phyloP scores from a whole-genome alignment of 1,140 invertebrate species.

The Euura saliciscinereae region DNA sequence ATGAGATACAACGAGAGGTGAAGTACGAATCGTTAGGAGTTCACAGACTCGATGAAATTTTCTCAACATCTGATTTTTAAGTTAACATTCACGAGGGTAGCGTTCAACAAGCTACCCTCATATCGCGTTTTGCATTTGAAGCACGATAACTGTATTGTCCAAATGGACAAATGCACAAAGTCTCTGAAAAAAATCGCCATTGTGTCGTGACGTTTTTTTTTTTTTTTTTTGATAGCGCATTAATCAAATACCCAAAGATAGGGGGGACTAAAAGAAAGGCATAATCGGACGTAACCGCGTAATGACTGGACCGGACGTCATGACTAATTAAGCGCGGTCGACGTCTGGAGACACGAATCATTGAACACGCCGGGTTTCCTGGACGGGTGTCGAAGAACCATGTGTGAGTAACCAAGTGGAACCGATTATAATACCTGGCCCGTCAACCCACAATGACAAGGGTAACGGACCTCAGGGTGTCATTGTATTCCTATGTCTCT shows the following conservation, averaged over 20 bases:
- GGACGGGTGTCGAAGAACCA: constrained; percentile 1
- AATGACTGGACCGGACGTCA: background rate
- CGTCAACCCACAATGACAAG: background rate
- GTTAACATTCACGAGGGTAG: no score
- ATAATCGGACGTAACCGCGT: background rate
- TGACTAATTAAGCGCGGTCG: constrained; percentile 1
- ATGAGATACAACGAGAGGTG: background rate
- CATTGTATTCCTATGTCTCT: background rate
- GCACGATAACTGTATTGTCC: no score
- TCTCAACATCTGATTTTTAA: background rate
- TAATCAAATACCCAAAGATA: no score
- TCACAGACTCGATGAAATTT: background rate
- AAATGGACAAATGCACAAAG: no score
- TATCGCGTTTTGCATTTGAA: no score
- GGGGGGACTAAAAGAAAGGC: background rate
- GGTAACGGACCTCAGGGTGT: background rate
- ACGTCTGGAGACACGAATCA: constrained; percentile 3
- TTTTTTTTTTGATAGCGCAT: no score
- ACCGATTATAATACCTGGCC: constrained; percentile 4
- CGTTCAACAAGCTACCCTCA: no score
- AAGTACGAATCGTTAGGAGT: constrained; percentile 1
- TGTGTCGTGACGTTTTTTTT: no score
- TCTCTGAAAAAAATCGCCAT: no score
- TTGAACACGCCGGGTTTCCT: background rate
- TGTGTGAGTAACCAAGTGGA: constrained; percentile 7